These are phyloP conservation scores for Himalopsyche japonica DNA, from an alignment of 2,888 invertebrate species.

Conservation along the genomic window DNA sequence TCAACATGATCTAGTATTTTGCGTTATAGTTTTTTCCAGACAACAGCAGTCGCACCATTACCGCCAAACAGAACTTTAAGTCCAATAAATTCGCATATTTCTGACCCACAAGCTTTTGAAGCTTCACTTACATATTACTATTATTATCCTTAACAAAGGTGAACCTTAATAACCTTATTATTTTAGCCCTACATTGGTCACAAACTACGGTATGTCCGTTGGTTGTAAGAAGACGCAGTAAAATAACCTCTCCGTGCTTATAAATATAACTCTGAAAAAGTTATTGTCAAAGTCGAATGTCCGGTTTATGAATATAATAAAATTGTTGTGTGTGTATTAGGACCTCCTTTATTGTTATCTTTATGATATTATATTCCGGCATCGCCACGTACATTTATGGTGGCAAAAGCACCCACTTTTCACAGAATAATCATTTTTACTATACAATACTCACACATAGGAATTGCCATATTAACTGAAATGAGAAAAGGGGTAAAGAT, in stretches of 20 bases:
- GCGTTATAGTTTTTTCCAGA: too few relatives aligned
- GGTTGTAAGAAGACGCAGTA: background rate
- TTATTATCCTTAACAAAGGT: background rate
- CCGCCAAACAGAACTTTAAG: too few relatives aligned
- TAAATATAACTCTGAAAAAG: background rate
- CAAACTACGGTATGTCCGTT: background rate
- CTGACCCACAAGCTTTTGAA: too few relatives aligned
- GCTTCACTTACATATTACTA: background rate
- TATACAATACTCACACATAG: background rate
- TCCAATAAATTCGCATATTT: too few relatives aligned
- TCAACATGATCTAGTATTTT: too few relatives aligned
- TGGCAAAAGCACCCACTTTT: background rate
- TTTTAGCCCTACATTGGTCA: background rate
- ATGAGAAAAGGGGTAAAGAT: background rate
- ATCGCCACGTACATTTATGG: background rate
- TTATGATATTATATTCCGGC: background rate
- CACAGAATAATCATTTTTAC: background rate
- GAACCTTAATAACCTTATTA: background rate
- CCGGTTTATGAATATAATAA: conserved; percentile 38
- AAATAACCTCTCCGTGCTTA: background rate
- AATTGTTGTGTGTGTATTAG: conserved; percentile 24
- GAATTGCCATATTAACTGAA: background rate
- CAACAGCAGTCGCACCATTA: too few relatives aligned
- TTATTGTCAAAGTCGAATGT: conserved; percentile 3
- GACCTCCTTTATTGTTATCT: conserved; percentile 31